Evolutionary conservation across 2,888 invertebrate species (phyloP).

Genomic region (Dorcus parallelipipedus): DNA sequence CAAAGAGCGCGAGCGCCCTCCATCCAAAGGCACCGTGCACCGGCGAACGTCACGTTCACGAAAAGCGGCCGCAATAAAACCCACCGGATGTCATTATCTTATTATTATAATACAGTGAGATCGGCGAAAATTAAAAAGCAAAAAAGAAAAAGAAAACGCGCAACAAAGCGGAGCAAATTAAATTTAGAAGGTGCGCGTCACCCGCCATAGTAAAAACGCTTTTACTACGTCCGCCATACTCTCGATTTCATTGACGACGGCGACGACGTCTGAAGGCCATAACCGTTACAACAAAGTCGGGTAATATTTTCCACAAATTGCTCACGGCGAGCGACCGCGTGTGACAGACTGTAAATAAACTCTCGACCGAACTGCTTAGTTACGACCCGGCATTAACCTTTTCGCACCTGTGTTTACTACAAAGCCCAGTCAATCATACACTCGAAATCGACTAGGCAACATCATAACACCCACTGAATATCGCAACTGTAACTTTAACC

Average conservation of each 20-base stretch:
- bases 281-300: conserved; percentile 4
- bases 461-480: no score
- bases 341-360: conserved; percentile 12
- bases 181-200: conserved; percentile 9
- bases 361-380: conserved; percentile 1
- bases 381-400: conserved; percentile 24
- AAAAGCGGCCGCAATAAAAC: no score
- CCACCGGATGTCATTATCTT: no score
- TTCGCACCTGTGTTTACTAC: background rate
- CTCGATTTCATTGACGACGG: conserved; percentile 8
- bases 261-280: conserved; percentile 9
- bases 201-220: conserved; percentile 7
- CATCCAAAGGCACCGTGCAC: no score
- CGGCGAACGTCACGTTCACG: no score
- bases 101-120: no score
- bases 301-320: background rate
- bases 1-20: no score
- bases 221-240: conserved; percentile 2
- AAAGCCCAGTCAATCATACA: no score
- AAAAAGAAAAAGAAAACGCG: background rate
- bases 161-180: conserved; percentile 5
- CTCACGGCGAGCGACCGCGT: conserved; percentile 8
- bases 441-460: no score
- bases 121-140: background rate
- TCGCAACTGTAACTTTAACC: no score